Conservation (phyloP, 2,113 vertebrate species). For the Strix aluco region DNA sequence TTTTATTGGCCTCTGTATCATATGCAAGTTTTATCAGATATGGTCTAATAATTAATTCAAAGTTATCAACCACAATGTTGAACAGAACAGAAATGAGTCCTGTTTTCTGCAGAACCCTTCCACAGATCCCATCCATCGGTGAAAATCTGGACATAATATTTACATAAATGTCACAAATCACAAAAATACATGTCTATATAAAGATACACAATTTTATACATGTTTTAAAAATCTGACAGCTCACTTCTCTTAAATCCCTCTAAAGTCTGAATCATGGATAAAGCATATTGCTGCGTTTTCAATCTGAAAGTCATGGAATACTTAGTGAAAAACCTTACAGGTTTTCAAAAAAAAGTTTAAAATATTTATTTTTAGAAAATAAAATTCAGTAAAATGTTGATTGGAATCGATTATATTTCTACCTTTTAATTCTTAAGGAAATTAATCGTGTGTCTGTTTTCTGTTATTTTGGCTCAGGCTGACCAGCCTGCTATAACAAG, state of each 20-base stretch:
- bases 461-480: not conserved
- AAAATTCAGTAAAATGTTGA: not conserved
- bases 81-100: not conserved
- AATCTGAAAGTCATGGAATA: not conserved
- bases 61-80: not conserved
- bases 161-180: not conserved
- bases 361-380: not conserved
- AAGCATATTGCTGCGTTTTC: not conserved
- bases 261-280: not conserved
- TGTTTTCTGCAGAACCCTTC: not conserved
- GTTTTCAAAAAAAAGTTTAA: not conserved
- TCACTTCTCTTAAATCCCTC: not conserved
- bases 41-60: not conserved
- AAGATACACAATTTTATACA: not conserved
- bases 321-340: not conserved
- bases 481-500: not conserved
- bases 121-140: not conserved
- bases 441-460: not conserved
- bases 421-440: not conserved
- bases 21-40: not conserved
- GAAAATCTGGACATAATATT: not conserved
- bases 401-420: not conserved
- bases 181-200: not conserved
- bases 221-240: not conserved
- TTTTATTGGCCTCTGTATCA: not conserved